Percentiles rank a stretch among this genome's conserved stretches.
Evolutionary conservation across 2,113 vertebrate species (phyloP).

Genomic region (Ivindomyrus marchei): DNA sequence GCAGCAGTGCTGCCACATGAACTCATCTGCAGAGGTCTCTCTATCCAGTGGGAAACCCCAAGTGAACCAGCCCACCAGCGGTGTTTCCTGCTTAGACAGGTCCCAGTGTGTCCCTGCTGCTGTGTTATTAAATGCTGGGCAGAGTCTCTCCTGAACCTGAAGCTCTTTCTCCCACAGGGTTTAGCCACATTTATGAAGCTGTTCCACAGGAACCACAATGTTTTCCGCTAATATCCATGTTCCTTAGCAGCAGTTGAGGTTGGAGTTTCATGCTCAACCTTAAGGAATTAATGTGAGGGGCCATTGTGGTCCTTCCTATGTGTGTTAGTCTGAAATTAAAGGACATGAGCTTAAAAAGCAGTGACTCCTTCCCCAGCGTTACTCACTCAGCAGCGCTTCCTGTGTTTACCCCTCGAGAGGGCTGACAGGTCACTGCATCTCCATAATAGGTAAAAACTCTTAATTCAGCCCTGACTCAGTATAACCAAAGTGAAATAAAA

Average conservation of each 20-base stretch:
- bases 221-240: not conserved
- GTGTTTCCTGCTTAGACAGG: not conserved
- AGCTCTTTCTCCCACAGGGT: not conserved
- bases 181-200: not conserved
- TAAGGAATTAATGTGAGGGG: not conserved
- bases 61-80: not conserved
- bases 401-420: not conserved
- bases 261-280: not conserved
- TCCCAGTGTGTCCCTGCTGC: not conserved
- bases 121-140: not conserved
- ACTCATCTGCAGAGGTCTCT: not conserved
- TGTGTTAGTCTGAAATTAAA: not conserved
- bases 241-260: not conserved
- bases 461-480: not conserved
- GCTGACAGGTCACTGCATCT: not conserved
- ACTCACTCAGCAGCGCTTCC: not conserved
- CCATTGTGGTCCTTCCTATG: not conserved
- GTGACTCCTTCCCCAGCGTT: not conserved
- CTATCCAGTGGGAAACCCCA: not conserved
- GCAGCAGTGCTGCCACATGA: not conserved
- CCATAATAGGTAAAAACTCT: not conserved
- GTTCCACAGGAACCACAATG: not conserved
- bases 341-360: not conserved
- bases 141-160: not conserved
- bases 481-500: not conserved